Percentiles rank a stretch among this genome's conserved stretches.
phyloP scores from a whole-genome alignment of 2,113 vertebrate genomes.

The Oreochromis spilurus region DNA sequence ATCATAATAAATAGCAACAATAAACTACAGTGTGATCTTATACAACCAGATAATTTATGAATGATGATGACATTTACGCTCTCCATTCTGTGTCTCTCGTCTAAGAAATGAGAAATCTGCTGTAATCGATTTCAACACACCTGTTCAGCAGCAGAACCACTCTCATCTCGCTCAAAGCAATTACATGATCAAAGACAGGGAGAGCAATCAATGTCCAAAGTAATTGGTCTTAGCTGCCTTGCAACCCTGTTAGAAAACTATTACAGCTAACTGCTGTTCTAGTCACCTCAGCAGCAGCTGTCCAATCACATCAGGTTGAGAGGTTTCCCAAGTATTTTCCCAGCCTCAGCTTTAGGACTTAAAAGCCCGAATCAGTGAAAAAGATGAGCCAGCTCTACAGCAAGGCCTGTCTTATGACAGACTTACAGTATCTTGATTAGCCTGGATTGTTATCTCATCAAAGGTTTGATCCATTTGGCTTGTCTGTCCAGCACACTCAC shows the following conservation, averaged over 20 bases:
- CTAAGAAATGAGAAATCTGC: constrained; percentile 30
- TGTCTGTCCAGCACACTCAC: neutral
- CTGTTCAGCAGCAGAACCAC: constrained; percentile 39
- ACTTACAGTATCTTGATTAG: constrained; percentile 34
- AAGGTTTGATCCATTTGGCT: constrained; percentile 6
- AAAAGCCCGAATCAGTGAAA: neutral
- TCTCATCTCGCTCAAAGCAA: constrained; percentile 59
- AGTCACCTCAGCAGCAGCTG: constrained; percentile 45
- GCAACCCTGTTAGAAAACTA: constrained; percentile 61
- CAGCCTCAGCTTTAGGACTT: neutral
- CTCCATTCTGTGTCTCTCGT: neutral
- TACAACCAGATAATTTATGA: neutral
- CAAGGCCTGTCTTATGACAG: neutral
- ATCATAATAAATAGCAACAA: neutral
- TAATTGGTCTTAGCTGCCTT: constrained; percentile 64
- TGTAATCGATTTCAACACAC: constrained; percentile 50
- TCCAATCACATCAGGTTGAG: constrained; percentile 41
- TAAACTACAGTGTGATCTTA: neutral
- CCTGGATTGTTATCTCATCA: constrained; percentile 36
- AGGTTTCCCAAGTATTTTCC: neutral
- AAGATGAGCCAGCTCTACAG: neutral
- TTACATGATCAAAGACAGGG: constrained; percentile 65
- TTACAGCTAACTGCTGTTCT: constrained; percentile 44
- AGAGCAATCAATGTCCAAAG: constrained; percentile 65
- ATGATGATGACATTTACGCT: neutral